Conservation (phyloP, 2,888 invertebrate species). For the Drosophila ezoana region DNA sequence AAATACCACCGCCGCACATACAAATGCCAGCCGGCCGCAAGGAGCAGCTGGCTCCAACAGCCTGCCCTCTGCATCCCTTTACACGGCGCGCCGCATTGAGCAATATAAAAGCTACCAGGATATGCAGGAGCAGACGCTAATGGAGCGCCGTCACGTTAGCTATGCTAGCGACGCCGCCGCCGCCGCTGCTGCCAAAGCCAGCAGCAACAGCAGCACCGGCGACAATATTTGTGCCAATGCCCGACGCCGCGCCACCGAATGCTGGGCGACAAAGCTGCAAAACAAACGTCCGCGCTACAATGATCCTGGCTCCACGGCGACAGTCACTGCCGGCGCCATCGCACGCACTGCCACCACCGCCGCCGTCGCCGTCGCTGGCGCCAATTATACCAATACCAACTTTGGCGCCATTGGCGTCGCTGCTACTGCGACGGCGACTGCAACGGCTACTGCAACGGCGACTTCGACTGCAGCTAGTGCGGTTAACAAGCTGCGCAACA, state of each 20-base stretch:
- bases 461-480: neutral
- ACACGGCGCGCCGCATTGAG: conserved; percentile 35
- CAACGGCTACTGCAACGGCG: neutral
- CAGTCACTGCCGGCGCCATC: neutral
- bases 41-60: neutral
- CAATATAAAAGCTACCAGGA: conserved; percentile 34
- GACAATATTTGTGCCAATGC: conserved; percentile 72
- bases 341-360: neutral
- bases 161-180: conserved; percentile 7
- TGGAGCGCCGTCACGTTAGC: conserved; percentile 50
- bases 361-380: neutral
- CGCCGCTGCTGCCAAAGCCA: neutral
- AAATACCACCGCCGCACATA: conserved; percentile 38
- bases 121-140: conserved; percentile 35
- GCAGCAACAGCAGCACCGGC: conserved; percentile 16
- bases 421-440: neutral
- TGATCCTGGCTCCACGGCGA: conserved; percentile 31
- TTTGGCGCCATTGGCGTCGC: neutral
- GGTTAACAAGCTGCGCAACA: neutral
- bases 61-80: conserved; percentile 5
- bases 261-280: conserved; percentile 66
- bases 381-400: neutral
- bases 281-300: conserved; percentile 71
- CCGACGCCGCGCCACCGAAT: conserved; percentile 68
- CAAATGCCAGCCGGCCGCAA: conserved; percentile 12